Conservation (phyloP, 2,113 vertebrate genomes). For the Trichechus manatus region DNA sequence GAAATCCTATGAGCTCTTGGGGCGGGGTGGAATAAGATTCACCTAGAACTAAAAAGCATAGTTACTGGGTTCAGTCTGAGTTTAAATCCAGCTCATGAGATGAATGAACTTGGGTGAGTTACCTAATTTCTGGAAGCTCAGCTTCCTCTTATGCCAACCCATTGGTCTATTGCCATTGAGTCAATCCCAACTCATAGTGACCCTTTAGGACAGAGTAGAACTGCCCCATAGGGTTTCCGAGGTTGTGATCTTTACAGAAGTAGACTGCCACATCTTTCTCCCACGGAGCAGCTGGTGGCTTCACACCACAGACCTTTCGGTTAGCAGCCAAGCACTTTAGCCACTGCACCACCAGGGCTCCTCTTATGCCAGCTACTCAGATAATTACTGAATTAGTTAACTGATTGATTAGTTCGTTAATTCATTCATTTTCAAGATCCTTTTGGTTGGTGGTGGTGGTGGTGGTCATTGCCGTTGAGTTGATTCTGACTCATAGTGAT, state of each 20-base stretch:
- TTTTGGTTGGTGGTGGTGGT: not conserved
- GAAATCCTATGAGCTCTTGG: not conserved
- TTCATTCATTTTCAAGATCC: conserved; percentile 29
- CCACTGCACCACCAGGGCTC: not conserved
- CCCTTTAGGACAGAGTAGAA: not conserved
- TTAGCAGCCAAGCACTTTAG: not conserved
- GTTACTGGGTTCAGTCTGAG: not conserved
- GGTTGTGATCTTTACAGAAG: not conserved
- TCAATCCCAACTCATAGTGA: not conserved
- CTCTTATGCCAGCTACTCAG: not conserved
- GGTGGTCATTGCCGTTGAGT: not conserved
- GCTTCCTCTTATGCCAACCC: not conserved
- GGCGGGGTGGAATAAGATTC: not conserved
- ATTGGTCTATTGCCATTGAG: not conserved
- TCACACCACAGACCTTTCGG: not conserved
- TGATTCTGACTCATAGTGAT: not conserved
- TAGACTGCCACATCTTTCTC: no score
- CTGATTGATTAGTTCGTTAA: not conserved
- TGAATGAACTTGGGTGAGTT: not conserved
- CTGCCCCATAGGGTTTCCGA: not conserved
- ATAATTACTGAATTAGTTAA: not conserved
- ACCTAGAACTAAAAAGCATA: not conserved
- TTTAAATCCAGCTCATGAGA: not conserved
- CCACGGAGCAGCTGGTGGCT: no score
- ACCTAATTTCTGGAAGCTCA: not conserved